Percentiles rank a stretch among this genome's conserved stretches.
Evolutionary conservation across 2,113 vertebrate species (phyloP).

Genomic region (Pedetes capensis): DNA sequence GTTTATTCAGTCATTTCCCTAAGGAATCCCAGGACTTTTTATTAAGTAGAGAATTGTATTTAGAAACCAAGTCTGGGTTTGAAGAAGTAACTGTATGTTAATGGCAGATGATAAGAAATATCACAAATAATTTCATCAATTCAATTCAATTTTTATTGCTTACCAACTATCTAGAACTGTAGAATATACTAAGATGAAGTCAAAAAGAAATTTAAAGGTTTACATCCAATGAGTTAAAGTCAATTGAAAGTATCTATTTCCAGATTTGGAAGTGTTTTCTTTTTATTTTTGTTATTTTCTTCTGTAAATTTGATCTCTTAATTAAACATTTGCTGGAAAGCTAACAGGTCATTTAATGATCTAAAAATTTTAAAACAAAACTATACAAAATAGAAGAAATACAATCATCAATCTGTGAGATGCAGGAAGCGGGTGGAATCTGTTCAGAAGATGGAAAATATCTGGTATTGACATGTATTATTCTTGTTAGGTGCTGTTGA

Average conservation of each 20-base stretch:
- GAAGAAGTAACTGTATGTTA: neutral
- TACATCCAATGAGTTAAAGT: neutral
- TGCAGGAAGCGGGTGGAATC: neutral
- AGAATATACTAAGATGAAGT: neutral
- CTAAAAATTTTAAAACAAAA: slow-evolving; percentile 6
- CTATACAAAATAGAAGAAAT: neutral
- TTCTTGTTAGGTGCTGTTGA: too few relatives aligned
- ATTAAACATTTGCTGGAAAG: neutral
- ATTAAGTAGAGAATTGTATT: neutral
- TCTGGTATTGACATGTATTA: neutral
- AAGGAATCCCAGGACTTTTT: neutral
- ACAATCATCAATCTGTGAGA: neutral
- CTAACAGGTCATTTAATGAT: neutral
- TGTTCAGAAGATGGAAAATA: neutral
- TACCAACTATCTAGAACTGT: neutral
- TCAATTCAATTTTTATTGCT: neutral
- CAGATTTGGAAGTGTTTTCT: neutral
- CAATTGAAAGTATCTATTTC: neutral
- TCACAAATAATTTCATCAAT: neutral
- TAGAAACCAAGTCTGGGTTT: neutral
- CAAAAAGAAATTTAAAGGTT: neutral
- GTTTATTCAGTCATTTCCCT: neutral
- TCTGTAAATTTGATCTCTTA: neutral
- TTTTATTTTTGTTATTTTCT: neutral
- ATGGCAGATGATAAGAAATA: neutral